These are phyloP conservation scores for Dasysyrphus albostriatus DNA, from an alignment of 2,888 invertebrate species.

Conservation along the genomic window DNA sequence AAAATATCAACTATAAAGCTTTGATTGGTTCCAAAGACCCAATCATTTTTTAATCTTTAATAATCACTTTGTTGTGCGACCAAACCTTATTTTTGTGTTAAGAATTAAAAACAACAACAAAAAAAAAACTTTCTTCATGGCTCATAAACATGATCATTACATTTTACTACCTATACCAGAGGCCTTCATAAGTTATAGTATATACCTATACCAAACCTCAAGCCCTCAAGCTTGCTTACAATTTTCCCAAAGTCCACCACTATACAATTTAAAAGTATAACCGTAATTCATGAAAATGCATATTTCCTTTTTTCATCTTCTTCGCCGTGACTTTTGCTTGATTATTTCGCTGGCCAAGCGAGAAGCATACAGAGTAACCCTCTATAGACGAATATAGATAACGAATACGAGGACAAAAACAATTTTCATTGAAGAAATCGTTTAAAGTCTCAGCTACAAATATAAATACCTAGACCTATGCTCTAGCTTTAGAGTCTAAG, in stretches of 20 bases:
- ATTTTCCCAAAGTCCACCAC: conserved; percentile 21
- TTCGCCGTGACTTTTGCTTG: conserved; percentile 1
- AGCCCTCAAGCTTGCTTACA: conserved; percentile 30
- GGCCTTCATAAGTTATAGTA: conserved; percentile 14
- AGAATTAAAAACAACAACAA: not conserved
- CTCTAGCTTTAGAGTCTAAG: not conserved
- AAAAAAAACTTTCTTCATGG: conserved; percentile 22
- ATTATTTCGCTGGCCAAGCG: conserved; percentile 25
- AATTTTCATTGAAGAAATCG: conserved; percentile 42
- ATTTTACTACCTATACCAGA: conserved; percentile 21
- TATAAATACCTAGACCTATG: not conserved
- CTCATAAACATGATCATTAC: conserved; percentile 36
- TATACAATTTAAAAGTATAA: conserved; percentile 39
- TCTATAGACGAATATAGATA: no score
- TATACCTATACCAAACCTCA: not conserved
- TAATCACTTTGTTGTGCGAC: not conserved
- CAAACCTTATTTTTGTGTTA: conserved; percentile 18
- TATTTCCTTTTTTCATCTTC: conserved; percentile 1
- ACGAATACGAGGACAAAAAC: conserved; percentile 8
- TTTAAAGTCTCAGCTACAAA: conserved; percentile 20
- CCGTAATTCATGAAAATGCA: conserved; percentile 37
- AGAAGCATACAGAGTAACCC: not conserved
- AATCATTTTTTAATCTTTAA: not conserved
- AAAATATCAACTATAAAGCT: not conserved
- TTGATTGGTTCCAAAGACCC: not conserved